Base-by-base conservation (phyloP, 2,888 invertebrate species). In the Mythimna vitellina region DNA sequence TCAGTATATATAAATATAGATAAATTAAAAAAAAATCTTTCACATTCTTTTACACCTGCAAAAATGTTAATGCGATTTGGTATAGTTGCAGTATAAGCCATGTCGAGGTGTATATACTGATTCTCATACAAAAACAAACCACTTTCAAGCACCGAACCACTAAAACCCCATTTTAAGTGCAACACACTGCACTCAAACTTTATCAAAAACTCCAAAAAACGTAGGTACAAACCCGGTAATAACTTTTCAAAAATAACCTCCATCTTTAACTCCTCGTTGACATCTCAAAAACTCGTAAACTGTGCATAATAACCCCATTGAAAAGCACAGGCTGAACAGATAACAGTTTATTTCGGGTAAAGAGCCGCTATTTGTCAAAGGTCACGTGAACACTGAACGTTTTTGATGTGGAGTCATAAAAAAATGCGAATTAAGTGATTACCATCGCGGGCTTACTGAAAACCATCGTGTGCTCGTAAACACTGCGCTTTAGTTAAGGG, bases 351-450 rank as follows among this genome's bases (percentile, higher is more conserved):
- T 80, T 83, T 76, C 54, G 35, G 61, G 53, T 61, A 68, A 80
- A 78, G 79, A 68, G 38, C 73, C 49, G 70, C 61, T 64, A 65
- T 76, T 79, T 79, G 81, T 80, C 78, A 86, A 75, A 85, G 85
- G 86, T 83, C 85, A 84, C 25, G 35, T 62, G 51, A 49, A 57
- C 62, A 70, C 69, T 65, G 77, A 74, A 74, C 67, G 65, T 68
- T 82, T 85, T 84, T 87, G 84, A 87, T 87, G 85, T 76, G 78
- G 70, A 75, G 69, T 81, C 85, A 86, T 89, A 89, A 90, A 89
- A 72, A 82, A 71, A 83, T 51, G 72, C 82, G 85, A 88, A 90
- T 90, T 84, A 89, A 89, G 90, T 86, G 90, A 90, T 90, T 87
- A 90, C 81, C 74, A 90, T 90, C 89, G 68, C 75, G 62, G 71